A percentile compares a stretch with the other conserved stretches of the same genome.
Evolutionary conservation across 92 coral and sea anemone species (phyloP).

Genomic region (Zoanthus solanderi): DNA sequence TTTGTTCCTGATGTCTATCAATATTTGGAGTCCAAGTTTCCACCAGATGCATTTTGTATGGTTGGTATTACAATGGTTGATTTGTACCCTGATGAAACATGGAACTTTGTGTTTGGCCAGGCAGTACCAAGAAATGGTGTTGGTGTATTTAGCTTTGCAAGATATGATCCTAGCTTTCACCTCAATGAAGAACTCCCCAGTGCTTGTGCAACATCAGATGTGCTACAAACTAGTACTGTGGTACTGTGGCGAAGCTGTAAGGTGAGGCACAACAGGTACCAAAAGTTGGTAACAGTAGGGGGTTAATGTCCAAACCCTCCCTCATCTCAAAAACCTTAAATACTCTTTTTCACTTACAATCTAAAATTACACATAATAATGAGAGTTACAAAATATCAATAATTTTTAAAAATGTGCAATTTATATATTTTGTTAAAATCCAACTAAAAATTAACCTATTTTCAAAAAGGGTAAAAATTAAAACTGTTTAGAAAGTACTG

Average conservation of each 20-base stretch:
- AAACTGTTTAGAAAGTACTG: too few relatives aligned
- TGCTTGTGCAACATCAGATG: background rate
- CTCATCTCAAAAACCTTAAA: too few relatives aligned
- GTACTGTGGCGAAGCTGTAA: constrained; percentile 67
- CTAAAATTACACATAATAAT: too few relatives aligned
- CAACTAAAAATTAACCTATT: too few relatives aligned
- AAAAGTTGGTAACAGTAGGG: too few relatives aligned
- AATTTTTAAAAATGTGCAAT: too few relatives aligned
- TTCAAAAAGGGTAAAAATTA: too few relatives aligned
- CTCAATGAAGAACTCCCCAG: background rate
- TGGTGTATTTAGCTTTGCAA: constrained; percentile 69
- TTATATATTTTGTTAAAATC: too few relatives aligned
- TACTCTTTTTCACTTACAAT: too few relatives aligned
- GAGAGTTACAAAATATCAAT: too few relatives aligned
- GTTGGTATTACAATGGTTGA: constrained; percentile 71
- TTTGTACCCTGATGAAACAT: constrained; percentile 58
- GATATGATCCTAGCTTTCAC: constrained; percentile 52
- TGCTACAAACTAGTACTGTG: constrained; percentile 41
- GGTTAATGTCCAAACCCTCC: too few relatives aligned
- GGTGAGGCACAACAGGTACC: constrained; percentile 6
- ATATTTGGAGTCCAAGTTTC: constrained; percentile 35
- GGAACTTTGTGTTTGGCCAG: constrained; percentile 71
- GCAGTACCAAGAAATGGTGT: constrained; percentile 43
- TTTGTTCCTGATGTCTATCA: constrained; percentile 47
- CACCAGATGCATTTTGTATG: constrained; percentile 57